phyloP scores from a whole-genome alignment of 1,140 invertebrate species.

The Eurytemora carolleeae region DNA sequence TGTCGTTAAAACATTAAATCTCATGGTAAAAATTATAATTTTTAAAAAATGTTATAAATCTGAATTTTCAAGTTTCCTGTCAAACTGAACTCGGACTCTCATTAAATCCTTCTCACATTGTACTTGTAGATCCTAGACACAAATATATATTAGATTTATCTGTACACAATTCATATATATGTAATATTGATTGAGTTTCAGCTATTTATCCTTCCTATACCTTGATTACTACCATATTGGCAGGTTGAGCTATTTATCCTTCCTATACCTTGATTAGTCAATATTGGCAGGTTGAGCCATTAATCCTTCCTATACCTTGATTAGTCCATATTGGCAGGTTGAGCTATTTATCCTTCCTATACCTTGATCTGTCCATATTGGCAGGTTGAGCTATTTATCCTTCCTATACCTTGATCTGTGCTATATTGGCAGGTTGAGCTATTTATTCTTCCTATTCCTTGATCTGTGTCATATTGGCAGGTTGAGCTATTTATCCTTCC shows the following conservation, averaged over 20 bases:
- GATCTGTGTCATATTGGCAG: not conserved
- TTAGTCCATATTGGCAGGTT: not conserved
- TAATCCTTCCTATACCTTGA: not conserved
- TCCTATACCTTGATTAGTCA: not conserved
- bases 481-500: not conserved
- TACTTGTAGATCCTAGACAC: slow-evolving; percentile 73
- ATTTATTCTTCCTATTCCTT: too few relatives aligned
- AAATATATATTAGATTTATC: too few relatives aligned
- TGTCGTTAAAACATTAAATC: too few relatives aligned
- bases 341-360: not conserved
- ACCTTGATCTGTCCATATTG: not conserved
- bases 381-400: not conserved
- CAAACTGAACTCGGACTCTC: slow-evolving; percentile 82
- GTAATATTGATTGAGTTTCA: not conserved
- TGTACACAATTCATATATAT: not conserved
- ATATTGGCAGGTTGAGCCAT: too few relatives aligned
- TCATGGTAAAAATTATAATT: not conserved
- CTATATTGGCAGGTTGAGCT: not conserved
- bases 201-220: not conserved
- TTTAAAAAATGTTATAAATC: not conserved
- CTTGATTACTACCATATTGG: not conserved
- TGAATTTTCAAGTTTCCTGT: slow-evolving; percentile 24
- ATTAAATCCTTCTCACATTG: slow-evolving; percentile 89
- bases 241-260: not conserved
- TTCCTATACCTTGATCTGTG: not conserved